Base-by-base conservation (phyloP, 35 echinoderm and acorn worm species). In the Ptychodera flava region DNA sequence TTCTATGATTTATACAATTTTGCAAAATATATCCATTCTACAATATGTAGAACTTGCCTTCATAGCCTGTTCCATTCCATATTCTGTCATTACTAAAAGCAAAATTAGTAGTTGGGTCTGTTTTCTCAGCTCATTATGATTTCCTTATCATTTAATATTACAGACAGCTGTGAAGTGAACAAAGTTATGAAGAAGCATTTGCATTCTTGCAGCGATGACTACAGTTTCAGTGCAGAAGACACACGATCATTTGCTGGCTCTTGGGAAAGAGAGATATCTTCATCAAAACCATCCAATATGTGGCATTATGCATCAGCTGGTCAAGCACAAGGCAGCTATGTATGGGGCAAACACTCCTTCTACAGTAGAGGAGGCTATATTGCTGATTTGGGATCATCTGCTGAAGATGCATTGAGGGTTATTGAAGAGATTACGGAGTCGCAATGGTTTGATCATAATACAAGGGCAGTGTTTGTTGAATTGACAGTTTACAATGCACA, bases 401-500 rank as follows among this genome's bases (percentile, higher is more conserved):
- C 31, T 1, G 53, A 82, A 12, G 78, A 34, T 15, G 52, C 95
- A 1, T 16, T 37, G 0, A 45, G 45, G 0, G 28, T 84, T 35
- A 33, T 90, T 22, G 33, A 45, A 0, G 36, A 81, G 0, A 33
- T 94, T 16, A 29, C 92, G 37, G 29, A 89, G 10, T 36, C n/a
- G 0, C 27, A 53, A 34, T 97, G 95, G 95, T 79, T 94, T 10
- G 91, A 97, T 52, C 16, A 88, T 16, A 32, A 88, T 28, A 97
- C 95, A 6, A 37, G 84, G 77, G 95, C 90, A 14, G 30, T 97
- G 0, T 94, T 90, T 64, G 85, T 94, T 2, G 95, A 97, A 76
- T 97, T 92, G 95, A 93, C 85, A 35, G 34, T 94, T 28, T 97
- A 90, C 88, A 97, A 93, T 84, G 83, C 87, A 36, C 78, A 97